phyloP scores from a whole-genome alignment of 2,113 vertebrate species.

The Vicugna pacos region DNA sequence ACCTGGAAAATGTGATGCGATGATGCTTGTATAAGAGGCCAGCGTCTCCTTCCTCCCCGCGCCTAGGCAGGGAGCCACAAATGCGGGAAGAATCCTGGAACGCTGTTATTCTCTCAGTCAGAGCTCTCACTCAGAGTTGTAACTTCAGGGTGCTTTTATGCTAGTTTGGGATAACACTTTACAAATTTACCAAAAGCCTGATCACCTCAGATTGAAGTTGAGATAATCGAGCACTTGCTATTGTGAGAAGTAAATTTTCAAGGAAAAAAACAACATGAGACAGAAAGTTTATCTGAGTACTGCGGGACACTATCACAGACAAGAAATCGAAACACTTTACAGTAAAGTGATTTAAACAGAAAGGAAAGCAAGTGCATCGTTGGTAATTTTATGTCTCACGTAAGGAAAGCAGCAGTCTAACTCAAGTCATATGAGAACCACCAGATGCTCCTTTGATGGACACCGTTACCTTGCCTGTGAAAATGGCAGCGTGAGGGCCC shows the following conservation, averaged over 20 bases:
- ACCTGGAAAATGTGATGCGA: not conserved
- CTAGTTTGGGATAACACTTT: not conserved
- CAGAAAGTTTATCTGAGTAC: not conserved
- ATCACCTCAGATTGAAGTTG: not conserved
- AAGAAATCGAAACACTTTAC: not conserved
- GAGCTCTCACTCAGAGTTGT: not conserved
- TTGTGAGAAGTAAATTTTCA: not conserved
- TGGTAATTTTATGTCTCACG: not conserved
- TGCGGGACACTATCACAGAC: not conserved
- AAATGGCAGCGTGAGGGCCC: accelerated
- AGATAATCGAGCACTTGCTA: not conserved
- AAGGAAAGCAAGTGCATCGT: accelerated
- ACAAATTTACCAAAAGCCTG: not conserved
- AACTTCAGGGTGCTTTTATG: not conserved
- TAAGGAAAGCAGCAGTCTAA: not conserved
- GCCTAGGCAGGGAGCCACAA: accelerated
- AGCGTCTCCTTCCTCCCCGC: no score
- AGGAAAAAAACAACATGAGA: not conserved
- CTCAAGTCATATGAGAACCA: not conserved
- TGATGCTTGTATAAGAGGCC: accelerated
- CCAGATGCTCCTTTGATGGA: not conserved
- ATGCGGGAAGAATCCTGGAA: accelerated
- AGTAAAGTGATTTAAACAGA: not conserved
- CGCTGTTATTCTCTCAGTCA: not conserved
- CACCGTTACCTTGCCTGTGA: accelerated